Conservation (phyloP, 2,113 vertebrate genomes). For the Silurus glanis region DNA sequence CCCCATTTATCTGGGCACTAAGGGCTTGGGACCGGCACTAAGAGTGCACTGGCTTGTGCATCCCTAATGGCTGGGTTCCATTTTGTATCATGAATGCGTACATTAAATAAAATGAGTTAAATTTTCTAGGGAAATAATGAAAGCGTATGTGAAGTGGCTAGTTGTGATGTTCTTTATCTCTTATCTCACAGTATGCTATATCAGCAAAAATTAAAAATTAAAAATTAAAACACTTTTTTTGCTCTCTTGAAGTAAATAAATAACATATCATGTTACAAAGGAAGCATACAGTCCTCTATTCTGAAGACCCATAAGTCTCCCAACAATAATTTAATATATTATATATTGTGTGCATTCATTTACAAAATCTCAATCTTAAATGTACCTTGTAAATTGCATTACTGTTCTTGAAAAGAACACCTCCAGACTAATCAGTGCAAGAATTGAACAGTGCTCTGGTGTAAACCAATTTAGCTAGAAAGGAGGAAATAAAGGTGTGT, state of each 20-base stretch:
- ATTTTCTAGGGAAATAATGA: neutral
- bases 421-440: neutral
- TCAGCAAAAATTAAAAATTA: too few species aligned
- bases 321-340: neutral
- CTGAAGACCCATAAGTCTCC: neutral
- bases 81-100: neutral
- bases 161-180: neutral
- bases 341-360: neutral
- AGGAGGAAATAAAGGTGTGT: neutral
- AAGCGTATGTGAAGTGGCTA: neutral
- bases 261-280: neutral
- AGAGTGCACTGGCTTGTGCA: too few species aligned
- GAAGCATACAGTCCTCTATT: neutral
- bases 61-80: neutral
- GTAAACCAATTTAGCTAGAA: neutral
- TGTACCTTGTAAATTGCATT: neutral
- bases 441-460: neutral
- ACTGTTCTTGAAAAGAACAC: neutral
- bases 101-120: neutral
- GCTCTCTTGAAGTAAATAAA: neutral
- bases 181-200: neutral
- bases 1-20: too few species aligned
- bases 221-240: neutral
- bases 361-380: neutral
- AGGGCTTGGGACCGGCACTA: too few species aligned